phyloP scores from a whole-genome alignment of 2,888 invertebrate species.

The Drosophila tanythrix region DNA sequence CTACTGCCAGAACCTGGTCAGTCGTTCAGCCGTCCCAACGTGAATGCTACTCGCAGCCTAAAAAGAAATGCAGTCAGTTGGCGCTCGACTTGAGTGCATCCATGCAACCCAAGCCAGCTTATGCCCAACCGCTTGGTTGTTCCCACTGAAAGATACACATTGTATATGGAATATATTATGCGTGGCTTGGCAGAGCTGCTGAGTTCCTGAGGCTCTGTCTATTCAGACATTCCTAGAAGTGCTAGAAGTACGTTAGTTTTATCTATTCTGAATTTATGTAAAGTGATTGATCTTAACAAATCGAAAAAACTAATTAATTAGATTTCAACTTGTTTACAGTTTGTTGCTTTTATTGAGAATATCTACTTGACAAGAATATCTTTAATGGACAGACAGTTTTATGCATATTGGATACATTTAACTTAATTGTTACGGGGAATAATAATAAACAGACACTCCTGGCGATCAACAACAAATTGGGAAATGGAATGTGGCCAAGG shows the following conservation, averaged over 20 bases:
- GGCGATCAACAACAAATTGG: constrained; percentile 2
- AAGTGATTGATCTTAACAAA: neutral
- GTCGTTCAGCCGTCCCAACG: constrained; percentile 17
- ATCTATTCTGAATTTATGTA: neutral
- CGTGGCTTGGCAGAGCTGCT: neutral
- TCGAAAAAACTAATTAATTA: neutral
- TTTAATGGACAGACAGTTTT: neutral
- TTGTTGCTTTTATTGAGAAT: neutral
- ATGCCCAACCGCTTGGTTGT: constrained; percentile 9
- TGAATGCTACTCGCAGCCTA: constrained; percentile 26
- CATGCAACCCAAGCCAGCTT: constrained; percentile 44
- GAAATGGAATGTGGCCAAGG: constrained; percentile 12
- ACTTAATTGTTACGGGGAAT: neutral
- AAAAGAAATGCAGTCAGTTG: constrained; percentile 54
- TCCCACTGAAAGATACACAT: neutral
- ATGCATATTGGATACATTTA: neutral
- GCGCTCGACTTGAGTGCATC: constrained; percentile 75
- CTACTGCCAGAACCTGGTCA: constrained; percentile 12
- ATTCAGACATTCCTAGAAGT: neutral
- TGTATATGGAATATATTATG: neutral
- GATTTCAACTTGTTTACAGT: neutral
- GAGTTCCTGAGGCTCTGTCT: neutral
- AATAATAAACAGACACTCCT: neutral
- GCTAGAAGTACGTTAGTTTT: neutral
- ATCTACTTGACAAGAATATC: neutral